phyloP scores from a whole-genome alignment of 1,140 invertebrate species.

The Cecropterus lyciades region DNA sequence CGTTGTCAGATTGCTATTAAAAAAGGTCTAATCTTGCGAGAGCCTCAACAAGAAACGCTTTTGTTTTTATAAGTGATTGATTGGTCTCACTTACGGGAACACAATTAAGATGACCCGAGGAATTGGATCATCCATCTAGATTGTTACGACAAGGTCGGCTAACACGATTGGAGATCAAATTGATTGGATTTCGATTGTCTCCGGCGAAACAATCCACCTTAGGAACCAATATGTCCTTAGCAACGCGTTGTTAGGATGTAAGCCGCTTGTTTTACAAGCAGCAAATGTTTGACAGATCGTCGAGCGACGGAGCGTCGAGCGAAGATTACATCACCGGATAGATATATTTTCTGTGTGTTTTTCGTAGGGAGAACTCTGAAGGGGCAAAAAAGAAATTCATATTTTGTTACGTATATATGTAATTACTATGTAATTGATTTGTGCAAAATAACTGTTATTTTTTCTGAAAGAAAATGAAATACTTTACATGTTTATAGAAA shows the following conservation, averaged over 20 bases:
- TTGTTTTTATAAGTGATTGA: slow-evolving; percentile 64
- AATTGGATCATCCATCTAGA: slow-evolving; percentile 50
- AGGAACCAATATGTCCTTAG: neutral
- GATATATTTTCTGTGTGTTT: no score
- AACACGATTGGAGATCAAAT: slow-evolving; percentile 15
- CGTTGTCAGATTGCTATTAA: slow-evolving; percentile 30
- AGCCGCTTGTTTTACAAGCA: neutral
- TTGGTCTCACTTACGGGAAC: slow-evolving; percentile 40
- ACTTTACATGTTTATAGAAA: no score
- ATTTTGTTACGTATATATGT: no score
- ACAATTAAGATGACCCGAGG: slow-evolving; percentile 56
- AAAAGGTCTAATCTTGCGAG: slow-evolving; percentile 40
- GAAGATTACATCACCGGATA: no score
- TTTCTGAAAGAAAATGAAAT: no score
- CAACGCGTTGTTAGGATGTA: neutral
- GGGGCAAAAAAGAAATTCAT: no score
- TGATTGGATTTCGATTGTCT: slow-evolving; percentile 30
- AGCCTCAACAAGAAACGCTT: slow-evolving; percentile 42
- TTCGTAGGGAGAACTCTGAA: no score
- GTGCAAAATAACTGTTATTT: no score
- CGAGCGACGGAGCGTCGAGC: no score
- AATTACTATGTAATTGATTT: no score
- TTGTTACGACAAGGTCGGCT: slow-evolving; percentile 25
- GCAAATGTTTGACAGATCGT: no score
- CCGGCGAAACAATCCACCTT: slow-evolving; percentile 17